Base-by-base conservation (phyloP, 2,888 invertebrate species). In the Caenorhabditis panamensis region DNA sequence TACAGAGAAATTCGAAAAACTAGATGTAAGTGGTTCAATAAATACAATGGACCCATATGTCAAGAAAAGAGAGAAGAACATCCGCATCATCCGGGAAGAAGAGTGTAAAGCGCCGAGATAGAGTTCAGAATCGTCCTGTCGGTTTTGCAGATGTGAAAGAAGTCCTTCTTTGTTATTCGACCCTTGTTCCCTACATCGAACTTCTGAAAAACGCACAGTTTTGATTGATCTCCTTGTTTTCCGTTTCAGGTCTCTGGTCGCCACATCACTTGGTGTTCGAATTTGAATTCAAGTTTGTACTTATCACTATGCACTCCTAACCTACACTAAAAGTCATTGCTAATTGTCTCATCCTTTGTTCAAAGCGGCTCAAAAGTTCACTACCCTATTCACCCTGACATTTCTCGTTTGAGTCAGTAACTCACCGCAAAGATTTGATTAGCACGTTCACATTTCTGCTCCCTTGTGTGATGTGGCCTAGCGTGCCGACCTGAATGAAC, bases 151-250 rank as follows among this genome's bases (percentile, higher is more conserved):
- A 88, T 82, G 8, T 83, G 78, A 41, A 89, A 68, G 61, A 89
- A 89, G 31, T 87, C 84, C 53, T 84, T 76, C 71, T 88, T 88
- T 5, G 84, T 78, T 44, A 89, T 88, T n/a, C 79, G 61, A 2
- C 89, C 89, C 22, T 83, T 83, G 11, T 82, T 79, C 11, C 83
- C 77, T 18, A 84, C 62, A 44, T 89, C 87, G 63, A 89, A 89
- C 54, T 88, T 89, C 88, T 89, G 82, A 49, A 88, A 28, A 51
- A 51, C 31, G 31, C 31, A 31, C 31, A 31, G 5, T 31, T 31
- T 31, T 31, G 31, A 31, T 31, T 4, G 31, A 31, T 31, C 31
- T 31, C 31, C 5, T 9, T 31, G 31, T 31, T n/a, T n/a, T n/a
- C n/a, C n/a, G n/a, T n/a, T n/a, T n/a, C n/a, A n/a, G n/a, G n/a